Conservation (phyloP, 2,797 vertebrate species). For the Tokudaia muenninki region DNA sequence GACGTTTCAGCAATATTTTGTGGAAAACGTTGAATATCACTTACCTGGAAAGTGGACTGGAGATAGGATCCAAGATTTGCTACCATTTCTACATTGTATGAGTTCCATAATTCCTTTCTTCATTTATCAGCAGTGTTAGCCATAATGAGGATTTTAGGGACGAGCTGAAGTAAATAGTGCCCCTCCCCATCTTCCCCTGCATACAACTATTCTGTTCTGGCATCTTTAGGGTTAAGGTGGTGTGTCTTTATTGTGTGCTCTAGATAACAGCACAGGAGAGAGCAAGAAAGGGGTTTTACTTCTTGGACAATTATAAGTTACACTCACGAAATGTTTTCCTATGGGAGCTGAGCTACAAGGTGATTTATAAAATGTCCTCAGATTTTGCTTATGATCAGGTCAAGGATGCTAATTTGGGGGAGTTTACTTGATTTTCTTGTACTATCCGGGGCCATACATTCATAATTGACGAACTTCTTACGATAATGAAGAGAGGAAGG, state of each 20-base stretch:
- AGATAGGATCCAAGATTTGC: constrained; percentile 60
- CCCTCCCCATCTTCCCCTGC: background rate
- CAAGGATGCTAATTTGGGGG: background rate
- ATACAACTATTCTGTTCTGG: background rate
- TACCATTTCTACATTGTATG: constrained; percentile 61
- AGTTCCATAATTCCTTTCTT: constrained; percentile 51
- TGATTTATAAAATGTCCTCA: background rate
- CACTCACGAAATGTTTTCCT: background rate
- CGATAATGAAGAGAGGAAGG: background rate
- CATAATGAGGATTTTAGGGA: constrained; percentile 13
- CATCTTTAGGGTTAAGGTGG: background rate
- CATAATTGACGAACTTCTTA: background rate
- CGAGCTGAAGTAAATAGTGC: background rate
- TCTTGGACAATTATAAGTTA: constrained; percentile 26
- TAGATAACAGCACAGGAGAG: background rate
- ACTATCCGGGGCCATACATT: background rate
- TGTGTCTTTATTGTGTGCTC: background rate
- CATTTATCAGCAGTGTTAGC: constrained; percentile 9
- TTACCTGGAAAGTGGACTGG: background rate
- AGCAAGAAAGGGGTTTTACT: background rate
- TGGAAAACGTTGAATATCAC: constrained; percentile 54
- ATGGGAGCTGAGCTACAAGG: background rate
- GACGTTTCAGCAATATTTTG: background rate
- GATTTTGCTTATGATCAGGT: background rate
- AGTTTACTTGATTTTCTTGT: background rate